Evolutionary conservation across 2,888 invertebrate genomes (phyloP).

Genomic region (Cremastinae sp.): DNA sequence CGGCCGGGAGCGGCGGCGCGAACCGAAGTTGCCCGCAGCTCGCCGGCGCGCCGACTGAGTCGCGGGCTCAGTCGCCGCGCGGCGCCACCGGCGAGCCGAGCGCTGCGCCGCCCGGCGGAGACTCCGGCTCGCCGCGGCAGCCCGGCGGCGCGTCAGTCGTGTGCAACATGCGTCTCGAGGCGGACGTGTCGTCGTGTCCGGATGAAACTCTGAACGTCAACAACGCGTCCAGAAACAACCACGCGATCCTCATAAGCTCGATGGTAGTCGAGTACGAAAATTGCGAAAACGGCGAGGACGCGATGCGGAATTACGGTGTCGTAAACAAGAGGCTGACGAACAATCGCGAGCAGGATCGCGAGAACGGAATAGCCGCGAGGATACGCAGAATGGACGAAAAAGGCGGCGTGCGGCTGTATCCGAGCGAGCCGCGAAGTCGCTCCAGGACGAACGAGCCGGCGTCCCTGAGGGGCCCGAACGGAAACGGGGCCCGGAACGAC

Average conservation of each 20-base stretch:
- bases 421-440: constrained; percentile 36
- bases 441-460: constrained; percentile 3
- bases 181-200: constrained; percentile 70
- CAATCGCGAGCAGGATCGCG: constrained; percentile 63
- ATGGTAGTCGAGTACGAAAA: constrained; percentile 44
- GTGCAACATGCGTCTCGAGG: constrained; percentile 78
- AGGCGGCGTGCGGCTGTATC: constrained; percentile 36
- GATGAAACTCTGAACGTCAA: constrained; percentile 71
- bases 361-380: constrained; percentile 66
- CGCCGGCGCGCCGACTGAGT: constrained; percentile 36
- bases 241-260: constrained; percentile 18
- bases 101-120: constrained; percentile 67
- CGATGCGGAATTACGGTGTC: constrained; percentile 52
- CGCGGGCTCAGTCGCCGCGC: constrained; percentile 49
- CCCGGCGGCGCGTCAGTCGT: constrained; percentile 72
- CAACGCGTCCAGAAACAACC: constrained; percentile 40
- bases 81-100: constrained; percentile 60
- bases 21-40: constrained; percentile 51
- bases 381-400: constrained; percentile 50
- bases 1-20: constrained; percentile 23
- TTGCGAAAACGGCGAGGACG: constrained; percentile 63
- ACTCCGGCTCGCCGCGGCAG: constrained; percentile 29
- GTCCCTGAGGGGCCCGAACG: constrained; percentile 29
- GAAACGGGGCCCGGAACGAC: constrained; percentile 64
- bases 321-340: constrained; percentile 22